Evolutionary conservation across 2,888 invertebrate genomes (phyloP).

Genomic region (Capitulum mitella): DNA sequence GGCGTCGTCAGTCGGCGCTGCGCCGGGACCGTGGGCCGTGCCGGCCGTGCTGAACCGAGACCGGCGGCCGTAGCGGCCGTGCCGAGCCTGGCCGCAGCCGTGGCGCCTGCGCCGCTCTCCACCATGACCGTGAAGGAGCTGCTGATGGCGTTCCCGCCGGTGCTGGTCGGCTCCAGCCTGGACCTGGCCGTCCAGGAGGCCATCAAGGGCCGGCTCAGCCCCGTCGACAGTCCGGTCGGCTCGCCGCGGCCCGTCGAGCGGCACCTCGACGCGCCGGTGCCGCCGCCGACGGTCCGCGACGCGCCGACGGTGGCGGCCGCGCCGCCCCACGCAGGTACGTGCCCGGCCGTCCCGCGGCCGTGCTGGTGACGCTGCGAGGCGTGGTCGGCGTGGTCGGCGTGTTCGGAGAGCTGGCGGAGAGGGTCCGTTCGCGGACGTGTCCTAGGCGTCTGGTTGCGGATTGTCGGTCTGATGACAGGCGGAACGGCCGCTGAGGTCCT

Average conservation of each 20-base stretch:
- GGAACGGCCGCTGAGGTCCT: no score
- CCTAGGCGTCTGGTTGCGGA: no score
- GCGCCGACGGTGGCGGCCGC: not conserved
- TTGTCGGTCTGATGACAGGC: no score
- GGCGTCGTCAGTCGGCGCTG: no score
- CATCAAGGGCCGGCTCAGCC: not conserved
- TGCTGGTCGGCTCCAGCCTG: not conserved
- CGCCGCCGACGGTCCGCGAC: not conserved
- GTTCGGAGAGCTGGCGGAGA: not conserved
- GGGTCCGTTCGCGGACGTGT: no score
- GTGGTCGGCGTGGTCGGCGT: not conserved
- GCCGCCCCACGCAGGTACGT: not conserved
- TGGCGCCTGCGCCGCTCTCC: not conserved
- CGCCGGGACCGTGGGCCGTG: no score
- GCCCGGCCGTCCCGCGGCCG: no score
- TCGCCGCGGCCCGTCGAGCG: no score
- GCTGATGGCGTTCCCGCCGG: slow-evolving; percentile 15
- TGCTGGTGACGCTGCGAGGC: no score
- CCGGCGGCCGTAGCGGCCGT: not conserved
- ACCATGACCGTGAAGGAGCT: slow-evolving; percentile 3
- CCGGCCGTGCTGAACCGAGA: not conserved
- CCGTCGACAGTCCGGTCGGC: not conserved
- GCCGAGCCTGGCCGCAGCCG: not conserved
- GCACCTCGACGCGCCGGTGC: no score
- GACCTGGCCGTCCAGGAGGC: slow-evolving; percentile 9